phyloP scores from a whole-genome alignment of 2,888 invertebrate genomes.

The Lepidochitona cinerea region DNA sequence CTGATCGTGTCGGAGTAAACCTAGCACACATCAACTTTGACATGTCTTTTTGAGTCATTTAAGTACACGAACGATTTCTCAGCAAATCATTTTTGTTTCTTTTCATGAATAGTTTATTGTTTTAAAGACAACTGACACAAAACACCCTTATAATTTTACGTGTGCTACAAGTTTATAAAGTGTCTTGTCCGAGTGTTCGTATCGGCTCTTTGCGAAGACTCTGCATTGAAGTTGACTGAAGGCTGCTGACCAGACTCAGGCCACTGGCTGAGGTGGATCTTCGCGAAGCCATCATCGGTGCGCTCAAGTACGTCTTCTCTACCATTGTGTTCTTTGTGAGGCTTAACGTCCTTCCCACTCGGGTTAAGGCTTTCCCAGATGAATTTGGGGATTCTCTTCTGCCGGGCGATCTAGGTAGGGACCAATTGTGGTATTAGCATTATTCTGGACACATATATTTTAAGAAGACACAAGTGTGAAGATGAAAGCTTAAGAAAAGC shows the following conservation, averaged over 20 bases:
- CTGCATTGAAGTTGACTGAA: neutral
- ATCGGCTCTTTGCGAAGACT: neutral
- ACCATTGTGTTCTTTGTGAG: neutral
- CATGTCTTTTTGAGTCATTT: too few relatives aligned
- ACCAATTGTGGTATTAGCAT: neutral
- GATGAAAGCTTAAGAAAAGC: too few relatives aligned
- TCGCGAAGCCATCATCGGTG: neutral
- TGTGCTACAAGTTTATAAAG: too few relatives aligned
- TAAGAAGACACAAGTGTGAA: too few relatives aligned
- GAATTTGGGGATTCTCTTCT: conserved; percentile 8
- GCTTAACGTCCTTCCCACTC: neutral
- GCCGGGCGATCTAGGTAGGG: conserved; percentile 1
- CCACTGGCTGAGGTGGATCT: neutral
- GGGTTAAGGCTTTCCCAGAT: conserved; percentile 8
- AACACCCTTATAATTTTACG: too few relatives aligned
- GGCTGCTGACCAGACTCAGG: neutral
- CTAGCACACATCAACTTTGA: too few relatives aligned
- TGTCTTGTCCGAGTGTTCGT: neutral
- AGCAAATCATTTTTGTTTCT: too few relatives aligned
- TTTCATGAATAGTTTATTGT: too few relatives aligned
- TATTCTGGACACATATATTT: neutral
- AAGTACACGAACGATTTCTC: too few relatives aligned
- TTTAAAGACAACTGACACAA: too few relatives aligned
- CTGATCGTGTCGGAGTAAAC: too few relatives aligned
- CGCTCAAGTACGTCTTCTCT: neutral